Conservation (phyloP, 2,888 invertebrate genomes). For the Falcaria lacertinaria region DNA sequence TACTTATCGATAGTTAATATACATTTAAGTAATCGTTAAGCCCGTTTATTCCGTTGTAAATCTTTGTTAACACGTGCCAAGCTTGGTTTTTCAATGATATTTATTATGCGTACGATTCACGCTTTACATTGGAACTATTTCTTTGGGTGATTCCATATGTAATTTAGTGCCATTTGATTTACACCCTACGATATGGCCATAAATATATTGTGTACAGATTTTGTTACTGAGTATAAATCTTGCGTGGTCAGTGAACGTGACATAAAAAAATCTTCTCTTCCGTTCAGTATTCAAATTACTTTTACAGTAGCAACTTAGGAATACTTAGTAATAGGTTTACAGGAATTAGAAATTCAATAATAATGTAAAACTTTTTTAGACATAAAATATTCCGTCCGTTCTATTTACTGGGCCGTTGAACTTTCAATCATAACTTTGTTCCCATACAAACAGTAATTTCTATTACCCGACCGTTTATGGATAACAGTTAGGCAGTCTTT, state of each 20-base stretch:
- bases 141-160: constrained; percentile 26
- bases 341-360: too few species aligned
- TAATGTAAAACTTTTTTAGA: too few species aligned
- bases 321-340: too few species aligned
- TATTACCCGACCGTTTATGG: too few species aligned
- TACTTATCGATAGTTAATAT: constrained; percentile 59
- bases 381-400: too few species aligned
- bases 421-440: too few species aligned
- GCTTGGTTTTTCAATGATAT: constrained; percentile 49
- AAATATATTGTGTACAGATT: not conserved
- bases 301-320: too few species aligned
- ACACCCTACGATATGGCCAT: constrained; percentile 15
- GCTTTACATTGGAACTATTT: constrained; percentile 31
- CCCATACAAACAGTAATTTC: too few species aligned
- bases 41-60: constrained; percentile 51
- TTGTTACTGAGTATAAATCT: not conserved
- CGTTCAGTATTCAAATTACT: too few species aligned
- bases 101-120: constrained; percentile 60
- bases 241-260: not conserved
- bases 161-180: constrained; percentile 14
- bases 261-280: too few species aligned
- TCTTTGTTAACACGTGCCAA: constrained; percentile 53
- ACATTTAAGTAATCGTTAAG: constrained; percentile 56
- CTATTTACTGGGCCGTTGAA: too few species aligned
- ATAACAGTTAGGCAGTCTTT: not conserved